Conservation (phyloP, 1,140 invertebrate species). For the Zaprionus vittiger region DNA sequence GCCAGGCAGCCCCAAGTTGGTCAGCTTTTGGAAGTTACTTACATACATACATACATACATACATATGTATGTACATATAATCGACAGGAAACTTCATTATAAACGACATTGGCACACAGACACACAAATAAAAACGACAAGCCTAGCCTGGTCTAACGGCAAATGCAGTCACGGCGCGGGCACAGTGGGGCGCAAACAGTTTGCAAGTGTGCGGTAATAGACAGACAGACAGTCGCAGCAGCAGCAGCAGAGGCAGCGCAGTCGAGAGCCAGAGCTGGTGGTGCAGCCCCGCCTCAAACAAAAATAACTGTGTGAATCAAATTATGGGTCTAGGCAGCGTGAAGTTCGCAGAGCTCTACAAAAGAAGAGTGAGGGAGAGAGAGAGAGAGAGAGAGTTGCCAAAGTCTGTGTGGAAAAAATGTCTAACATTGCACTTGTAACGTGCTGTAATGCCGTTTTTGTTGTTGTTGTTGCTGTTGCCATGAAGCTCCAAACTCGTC, state of each 20-base stretch:
- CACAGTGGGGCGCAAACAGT: constrained; percentile 31
- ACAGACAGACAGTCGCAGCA: constrained; percentile 12
- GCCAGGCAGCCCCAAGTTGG: constrained; percentile 13
- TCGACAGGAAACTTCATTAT: constrained; percentile 82
- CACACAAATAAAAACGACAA: constrained; percentile 20
- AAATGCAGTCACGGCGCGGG: constrained; percentile 24
- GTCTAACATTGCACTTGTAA: constrained; percentile 81
- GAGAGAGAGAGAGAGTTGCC: constrained; percentile 5
- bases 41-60: not conserved
- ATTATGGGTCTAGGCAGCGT: constrained; percentile 50
- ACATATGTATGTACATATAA: constrained; percentile 3
- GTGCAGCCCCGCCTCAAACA: constrained; percentile 11
- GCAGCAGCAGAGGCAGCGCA: not conserved
- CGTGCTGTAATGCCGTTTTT: constrained; percentile 61
- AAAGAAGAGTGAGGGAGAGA: not conserved
- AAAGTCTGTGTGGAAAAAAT: constrained; percentile 21
- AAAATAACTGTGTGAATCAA: constrained; percentile 71
- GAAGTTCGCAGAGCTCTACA: constrained; percentile 37
- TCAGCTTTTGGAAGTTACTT: constrained; percentile 3
- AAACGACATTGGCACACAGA: constrained; percentile 78
- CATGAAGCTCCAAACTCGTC: constrained; percentile 59
- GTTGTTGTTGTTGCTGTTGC: constrained; percentile 50
- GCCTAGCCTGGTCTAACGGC: constrained; percentile 35
- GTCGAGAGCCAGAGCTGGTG: not conserved
- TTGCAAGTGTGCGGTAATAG: constrained; percentile 31